These are phyloP conservation scores for Oxytorus armatus DNA, from an alignment of 2,888 invertebrate species.

Conservation along the genomic window DNA sequence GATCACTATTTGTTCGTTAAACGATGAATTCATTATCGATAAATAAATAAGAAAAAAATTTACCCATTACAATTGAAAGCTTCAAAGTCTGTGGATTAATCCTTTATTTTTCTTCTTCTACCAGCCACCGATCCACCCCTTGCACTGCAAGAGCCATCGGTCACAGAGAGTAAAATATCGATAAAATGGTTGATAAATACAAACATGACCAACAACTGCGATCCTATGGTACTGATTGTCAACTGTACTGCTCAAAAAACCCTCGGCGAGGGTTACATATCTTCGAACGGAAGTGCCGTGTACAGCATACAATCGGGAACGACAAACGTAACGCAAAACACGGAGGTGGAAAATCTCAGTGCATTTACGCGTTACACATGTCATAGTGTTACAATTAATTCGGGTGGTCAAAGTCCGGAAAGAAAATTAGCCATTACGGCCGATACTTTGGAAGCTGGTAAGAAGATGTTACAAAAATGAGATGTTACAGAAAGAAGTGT, in stretches of 20 bases:
- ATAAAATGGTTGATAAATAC: slow-evolving; percentile 74
- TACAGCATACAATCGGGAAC: slow-evolving; percentile 40
- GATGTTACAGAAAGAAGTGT: too few species aligned
- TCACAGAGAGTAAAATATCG: slow-evolving; percentile 62
- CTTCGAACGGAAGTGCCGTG: slow-evolving; percentile 44
- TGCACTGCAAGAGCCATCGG: not conserved
- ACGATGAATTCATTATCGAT: too few species aligned
- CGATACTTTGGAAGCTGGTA: slow-evolving; percentile 76
- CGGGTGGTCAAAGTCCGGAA: slow-evolving; percentile 71
- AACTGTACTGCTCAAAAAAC: slow-evolving; percentile 70
- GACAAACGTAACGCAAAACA: slow-evolving; percentile 47
- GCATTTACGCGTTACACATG: slow-evolving; percentile 78
- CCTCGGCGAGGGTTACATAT: slow-evolving; percentile 73
- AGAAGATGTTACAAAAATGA: slow-evolving; percentile 25
- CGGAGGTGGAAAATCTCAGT: slow-evolving; percentile 72
- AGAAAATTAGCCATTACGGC: slow-evolving; percentile 66
- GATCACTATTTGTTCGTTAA: too few species aligned
- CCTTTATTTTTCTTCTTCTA: slow-evolving; percentile 39
- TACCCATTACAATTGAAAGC: not conserved
- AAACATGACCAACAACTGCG: slow-evolving; percentile 73
- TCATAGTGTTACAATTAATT: slow-evolving; percentile 69
- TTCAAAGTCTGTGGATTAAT: not conserved
- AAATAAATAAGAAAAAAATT: too few species aligned
- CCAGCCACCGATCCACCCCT: slow-evolving; percentile 71
- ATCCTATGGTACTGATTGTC: slow-evolving; percentile 66